These are phyloP conservation scores for Lipophrys pholis DNA, from an alignment of 2,113 vertebrate species.

Conservation along the genomic window DNA sequence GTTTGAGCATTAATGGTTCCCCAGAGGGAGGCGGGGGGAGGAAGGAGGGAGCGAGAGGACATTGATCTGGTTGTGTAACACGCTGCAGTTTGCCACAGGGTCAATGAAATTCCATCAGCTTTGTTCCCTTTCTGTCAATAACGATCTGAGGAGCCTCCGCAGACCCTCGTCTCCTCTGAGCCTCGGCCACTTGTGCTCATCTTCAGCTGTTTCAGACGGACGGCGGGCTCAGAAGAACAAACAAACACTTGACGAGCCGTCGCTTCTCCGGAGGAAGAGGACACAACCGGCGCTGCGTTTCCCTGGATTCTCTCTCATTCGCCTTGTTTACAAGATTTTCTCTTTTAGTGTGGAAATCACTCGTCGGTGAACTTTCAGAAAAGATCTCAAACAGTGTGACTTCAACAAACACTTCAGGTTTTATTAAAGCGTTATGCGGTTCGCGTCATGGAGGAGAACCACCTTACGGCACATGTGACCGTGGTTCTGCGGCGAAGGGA, in stretches of 20 bases:
- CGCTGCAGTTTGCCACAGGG: constrained; percentile 66
- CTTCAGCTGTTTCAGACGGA: constrained; percentile 28
- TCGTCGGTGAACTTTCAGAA: not conserved
- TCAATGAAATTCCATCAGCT: constrained; percentile 78
- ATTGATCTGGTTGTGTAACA: constrained; percentile 79
- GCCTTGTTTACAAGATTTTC: not conserved
- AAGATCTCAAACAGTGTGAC: not conserved
- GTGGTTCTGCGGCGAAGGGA: no score
- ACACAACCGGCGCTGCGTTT: not conserved
- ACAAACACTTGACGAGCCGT: constrained; percentile 33
- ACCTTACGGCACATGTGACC: no score
- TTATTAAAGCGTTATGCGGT: no score
- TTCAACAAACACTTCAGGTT: no score
- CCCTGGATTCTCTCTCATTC: not conserved
- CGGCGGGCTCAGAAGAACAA: constrained; percentile 16
- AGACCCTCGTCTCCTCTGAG: constrained; percentile 54
- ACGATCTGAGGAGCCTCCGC: constrained; percentile 51
- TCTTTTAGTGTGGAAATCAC: not conserved
- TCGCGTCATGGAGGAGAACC: no score
- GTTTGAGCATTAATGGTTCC: constrained; percentile 66
- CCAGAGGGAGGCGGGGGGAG: constrained; percentile 41
- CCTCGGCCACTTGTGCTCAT: constrained; percentile 52
- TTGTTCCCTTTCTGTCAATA: constrained; percentile 73
- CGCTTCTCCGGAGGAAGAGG: constrained; percentile 24
- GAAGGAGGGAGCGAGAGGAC: constrained; percentile 45